phyloP scores from a whole-genome alignment of 2,113 vertebrate species.

The Tetrax tetrax region DNA sequence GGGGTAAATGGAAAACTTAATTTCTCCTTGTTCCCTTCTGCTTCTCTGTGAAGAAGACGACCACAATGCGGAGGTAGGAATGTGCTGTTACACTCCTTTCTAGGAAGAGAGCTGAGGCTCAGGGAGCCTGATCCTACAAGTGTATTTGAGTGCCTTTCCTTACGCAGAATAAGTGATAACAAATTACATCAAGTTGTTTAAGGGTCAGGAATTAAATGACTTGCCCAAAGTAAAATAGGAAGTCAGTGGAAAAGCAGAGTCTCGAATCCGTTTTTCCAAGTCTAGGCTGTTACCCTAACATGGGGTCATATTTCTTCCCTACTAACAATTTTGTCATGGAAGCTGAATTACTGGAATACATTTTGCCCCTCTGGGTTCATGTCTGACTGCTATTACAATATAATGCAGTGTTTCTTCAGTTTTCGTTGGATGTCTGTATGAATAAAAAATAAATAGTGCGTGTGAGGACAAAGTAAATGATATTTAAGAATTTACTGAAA shows the following conservation, averaged over 20 bases:
- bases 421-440: neutral
- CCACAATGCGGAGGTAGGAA: accelerated
- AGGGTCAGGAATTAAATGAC: neutral
- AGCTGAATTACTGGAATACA: neutral
- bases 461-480: constrained; percentile 18
- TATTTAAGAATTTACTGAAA: constrained; percentile 46
- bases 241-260: neutral
- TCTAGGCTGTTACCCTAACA: neutral
- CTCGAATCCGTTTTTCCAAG: neutral
- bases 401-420: constrained; percentile 15
- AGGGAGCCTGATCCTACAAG: neutral
- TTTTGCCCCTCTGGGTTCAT: neutral
- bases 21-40: neutral
- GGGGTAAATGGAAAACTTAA: neutral
- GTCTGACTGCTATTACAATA: neutral
- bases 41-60: neutral
- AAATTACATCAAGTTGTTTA: neutral
- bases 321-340: neutral
- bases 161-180: neutral
- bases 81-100: neutral
- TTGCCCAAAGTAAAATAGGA: neutral
- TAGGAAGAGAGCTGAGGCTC: neutral
- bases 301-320: neutral
- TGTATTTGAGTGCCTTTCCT: neutral
- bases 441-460: neutral